These are phyloP conservation scores for Meloidogyne chitwoodi DNA, from an alignment of 1,140 invertebrate species.

Conservation along the genomic window DNA sequence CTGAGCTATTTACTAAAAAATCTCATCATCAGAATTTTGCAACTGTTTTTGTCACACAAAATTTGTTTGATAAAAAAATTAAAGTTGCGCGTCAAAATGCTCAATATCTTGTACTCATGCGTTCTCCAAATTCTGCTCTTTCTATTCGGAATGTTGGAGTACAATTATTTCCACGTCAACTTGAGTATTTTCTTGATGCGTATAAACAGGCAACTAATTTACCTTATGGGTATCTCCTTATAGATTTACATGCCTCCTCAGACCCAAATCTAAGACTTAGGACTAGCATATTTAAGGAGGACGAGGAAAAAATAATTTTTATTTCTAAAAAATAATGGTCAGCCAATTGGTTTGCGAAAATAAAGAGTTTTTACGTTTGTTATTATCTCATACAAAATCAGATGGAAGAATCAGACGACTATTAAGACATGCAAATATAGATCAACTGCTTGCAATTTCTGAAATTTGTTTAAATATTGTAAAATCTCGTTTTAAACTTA, in stretches of 20 bases:
- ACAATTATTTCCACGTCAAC: conserved; percentile 9
- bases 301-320: conserved; percentile 17
- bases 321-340: conserved; percentile 17
- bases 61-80: no score
- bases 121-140: conserved; percentile 7
- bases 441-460: conserved; percentile 8
- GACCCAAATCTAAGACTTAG: conserved; percentile 3
- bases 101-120: conserved; percentile 16
- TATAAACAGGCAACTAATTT: background rate
- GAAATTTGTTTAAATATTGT: no score
- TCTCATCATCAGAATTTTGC: no score
- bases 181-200: conserved; percentile 8
- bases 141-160: background rate
- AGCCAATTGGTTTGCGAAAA: conserved; percentile 5
- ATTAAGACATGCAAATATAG: background rate
- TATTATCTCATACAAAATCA: conserved; percentile 1
- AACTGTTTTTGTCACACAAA: no score
- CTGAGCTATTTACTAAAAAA: no score
- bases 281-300: conserved; percentile 10
- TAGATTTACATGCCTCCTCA: no score
- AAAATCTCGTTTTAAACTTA: no score
- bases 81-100: no score
- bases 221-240: conserved; percentile 9
- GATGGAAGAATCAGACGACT: background rate
- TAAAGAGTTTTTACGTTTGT: conserved; percentile 3